Evolutionary conservation across 2,888 invertebrate genomes (phyloP).

Genomic region (Pycnomerus fuliginosus): DNA sequence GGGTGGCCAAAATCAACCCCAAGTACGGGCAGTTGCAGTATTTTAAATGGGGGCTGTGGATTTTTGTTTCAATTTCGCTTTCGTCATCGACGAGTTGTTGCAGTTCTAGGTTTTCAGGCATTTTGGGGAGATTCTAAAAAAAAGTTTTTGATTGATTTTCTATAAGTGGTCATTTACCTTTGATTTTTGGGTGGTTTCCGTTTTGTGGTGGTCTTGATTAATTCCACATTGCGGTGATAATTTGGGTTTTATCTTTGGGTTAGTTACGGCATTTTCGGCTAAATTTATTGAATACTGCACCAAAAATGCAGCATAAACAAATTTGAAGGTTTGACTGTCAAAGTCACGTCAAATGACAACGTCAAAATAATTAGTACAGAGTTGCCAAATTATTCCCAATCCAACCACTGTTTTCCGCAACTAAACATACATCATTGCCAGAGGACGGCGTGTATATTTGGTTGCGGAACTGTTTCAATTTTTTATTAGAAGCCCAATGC

Average conservation of each 20-base stretch:
- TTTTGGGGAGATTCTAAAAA: too few species aligned
- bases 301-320: constrained; percentile 21
- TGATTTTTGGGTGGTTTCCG: not conserved
- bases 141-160: not conserved
- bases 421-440: too few species aligned
- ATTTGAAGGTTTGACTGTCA: too few species aligned
- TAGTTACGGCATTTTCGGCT: constrained; percentile 7
- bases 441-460: too few species aligned
- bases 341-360: too few species aligned
- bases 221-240: not conserved
- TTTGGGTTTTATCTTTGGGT: constrained; percentile 7
- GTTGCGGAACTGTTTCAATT: too few species aligned
- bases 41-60: constrained; percentile 27
- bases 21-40: constrained; percentile 69
- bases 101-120: constrained; percentile 78
- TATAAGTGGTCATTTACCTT: not conserved
- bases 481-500: too few species aligned
- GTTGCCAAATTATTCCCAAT: too few species aligned
- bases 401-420: too few species aligned
- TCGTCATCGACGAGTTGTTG: constrained; percentile 73
- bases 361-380: too few species aligned
- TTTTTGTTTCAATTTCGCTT: constrained; percentile 49
- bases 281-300: constrained; percentile 13
- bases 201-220: not conserved
- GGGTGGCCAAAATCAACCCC: constrained; percentile 78